Base-by-base conservation (phyloP, 2,888 invertebrate species). In the Dolomedes plantarius region DNA sequence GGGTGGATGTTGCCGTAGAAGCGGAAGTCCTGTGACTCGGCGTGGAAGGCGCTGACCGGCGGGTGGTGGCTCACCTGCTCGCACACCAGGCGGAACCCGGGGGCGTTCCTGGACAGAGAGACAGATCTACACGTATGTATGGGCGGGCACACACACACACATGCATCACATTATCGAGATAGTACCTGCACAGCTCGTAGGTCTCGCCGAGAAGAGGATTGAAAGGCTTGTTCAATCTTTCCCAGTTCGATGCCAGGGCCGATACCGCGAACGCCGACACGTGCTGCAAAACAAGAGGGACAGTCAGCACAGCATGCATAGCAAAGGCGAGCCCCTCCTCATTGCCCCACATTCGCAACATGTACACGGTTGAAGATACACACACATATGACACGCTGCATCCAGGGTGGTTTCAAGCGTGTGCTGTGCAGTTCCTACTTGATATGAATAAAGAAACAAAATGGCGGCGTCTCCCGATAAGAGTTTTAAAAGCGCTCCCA, bases 151-250 rank as follows among this genome's bases (percentile, higher is more conserved):
- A n/a, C n/a, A n/a, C n/a, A n/a, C n/a, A n/a, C n/a, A n/a, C n/a
- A n/a, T n/a, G n/a, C n/a, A n/a, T n/a, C n/a, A n/a, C n/a, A n/a
- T n/a, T n/a, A n/a, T n/a, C 6, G 9, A 36, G 36, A n/a, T 95
- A 93, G 90, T 95, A 95, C 87, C 90, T 89, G 78, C 90, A 89
- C n/a, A 98, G 92, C 91, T 98, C 98, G 91, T 95, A 98, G 0
- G 98, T 98, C 92, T 98, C 98, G 0, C 98, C 97, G 13, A 98
- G 94, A 0, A 98, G 93, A 0, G 98, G 98, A 92, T 98, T 98
- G 92, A 98, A 98, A 0, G 98, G 98, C 92, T 98, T 98, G 31
- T 98, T 97, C 41, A 98, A 93, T 31, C 98, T 94, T 90, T 98
- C 97, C 95, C 96, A 97, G 92, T 98, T 98, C 0, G 97, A 96